Evolutionary conservation across 1,140 invertebrate species (phyloP).

Genomic region (Varroa destructor): DNA sequence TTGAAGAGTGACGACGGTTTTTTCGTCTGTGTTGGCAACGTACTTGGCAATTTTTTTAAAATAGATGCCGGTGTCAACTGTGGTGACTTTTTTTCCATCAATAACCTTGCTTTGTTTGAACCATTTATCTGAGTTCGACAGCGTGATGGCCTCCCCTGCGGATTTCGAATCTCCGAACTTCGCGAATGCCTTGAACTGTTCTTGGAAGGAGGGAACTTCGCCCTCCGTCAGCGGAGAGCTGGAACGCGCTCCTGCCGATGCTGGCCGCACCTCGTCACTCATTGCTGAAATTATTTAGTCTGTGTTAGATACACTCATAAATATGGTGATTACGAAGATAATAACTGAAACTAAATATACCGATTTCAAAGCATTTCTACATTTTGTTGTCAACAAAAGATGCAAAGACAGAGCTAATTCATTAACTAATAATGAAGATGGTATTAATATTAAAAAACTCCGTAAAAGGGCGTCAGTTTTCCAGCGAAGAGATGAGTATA

Average conservation of each 20-base stretch:
- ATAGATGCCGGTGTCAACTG: slow-evolving; percentile 70
- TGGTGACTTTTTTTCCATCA: slow-evolving; percentile 71
- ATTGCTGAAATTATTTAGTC: not conserved
- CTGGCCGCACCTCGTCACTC: slow-evolving; percentile 23
- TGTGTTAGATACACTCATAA: too few species aligned
- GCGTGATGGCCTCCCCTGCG: slow-evolving; percentile 65
- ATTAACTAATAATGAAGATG: too few species aligned
- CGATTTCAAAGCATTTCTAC: too few species aligned
- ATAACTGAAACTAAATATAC: too few species aligned
- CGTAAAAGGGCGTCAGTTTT: too few species aligned
- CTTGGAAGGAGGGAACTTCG: slow-evolving; percentile 37
- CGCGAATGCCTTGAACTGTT: slow-evolving; percentile 54
- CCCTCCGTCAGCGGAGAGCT: slow-evolving; percentile 2
- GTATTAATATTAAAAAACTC: too few species aligned
- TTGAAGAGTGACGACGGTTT: too few species aligned
- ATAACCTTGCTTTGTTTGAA: slow-evolving; percentile 84
- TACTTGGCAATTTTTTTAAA: slow-evolving; percentile 69
- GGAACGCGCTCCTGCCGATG: slow-evolving; percentile 4
- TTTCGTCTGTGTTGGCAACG: slow-evolving; percentile 32
- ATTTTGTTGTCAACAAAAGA: too few species aligned
- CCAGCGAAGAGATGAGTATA: too few species aligned
- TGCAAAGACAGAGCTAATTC: too few species aligned
- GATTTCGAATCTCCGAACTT: slow-evolving; percentile 74
- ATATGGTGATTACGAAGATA: too few species aligned
- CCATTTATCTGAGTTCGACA: slow-evolving; percentile 84